Conservation (phyloP, 2,888 invertebrate species). For the Masnerella sp. region DNA sequence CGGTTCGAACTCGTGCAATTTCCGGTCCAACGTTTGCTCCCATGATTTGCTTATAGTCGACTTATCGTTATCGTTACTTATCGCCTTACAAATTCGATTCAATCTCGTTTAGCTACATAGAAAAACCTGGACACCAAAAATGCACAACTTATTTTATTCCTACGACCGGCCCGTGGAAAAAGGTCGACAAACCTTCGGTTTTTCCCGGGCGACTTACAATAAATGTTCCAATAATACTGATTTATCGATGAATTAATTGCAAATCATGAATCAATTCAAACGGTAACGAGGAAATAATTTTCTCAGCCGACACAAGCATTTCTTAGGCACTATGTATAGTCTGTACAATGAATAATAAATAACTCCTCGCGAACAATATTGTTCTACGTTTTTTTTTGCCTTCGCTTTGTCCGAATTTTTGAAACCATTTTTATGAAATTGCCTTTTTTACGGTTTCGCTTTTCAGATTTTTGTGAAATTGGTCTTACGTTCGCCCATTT, state of each 20-base stretch:
- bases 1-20: slow-evolving; percentile 36
- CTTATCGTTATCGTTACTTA: slow-evolving; percentile 45
- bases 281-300: slow-evolving; percentile 14
- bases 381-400: slow-evolving; percentile 1
- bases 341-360: slow-evolving; percentile 38
- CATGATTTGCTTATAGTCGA: slow-evolving; percentile 32
- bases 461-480: background rate
- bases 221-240: slow-evolving; percentile 50
- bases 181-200: too few relatives aligned
- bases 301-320: slow-evolving; percentile 48
- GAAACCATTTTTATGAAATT: slow-evolving; percentile 13
- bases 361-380: slow-evolving; percentile 21
- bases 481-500: background rate
- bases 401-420: slow-evolving; percentile 13
- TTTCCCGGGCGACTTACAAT: slow-evolving; percentile 29
- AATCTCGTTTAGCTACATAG: slow-evolving; percentile 36
- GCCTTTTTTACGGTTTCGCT: too few relatives aligned
- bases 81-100: slow-evolving; percentile 47
- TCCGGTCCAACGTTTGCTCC: slow-evolving; percentile 43
- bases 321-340: slow-evolving; percentile 56
- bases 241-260: slow-evolving; percentile 23
- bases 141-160: slow-evolving; percentile 25
- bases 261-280: slow-evolving; percentile 20
- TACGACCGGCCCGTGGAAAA: too few relatives aligned
- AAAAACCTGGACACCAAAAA: slow-evolving; percentile 56